phyloP scores from a whole-genome alignment of 2,888 invertebrate genomes.

The Lamellibrachia satsuma region DNA sequence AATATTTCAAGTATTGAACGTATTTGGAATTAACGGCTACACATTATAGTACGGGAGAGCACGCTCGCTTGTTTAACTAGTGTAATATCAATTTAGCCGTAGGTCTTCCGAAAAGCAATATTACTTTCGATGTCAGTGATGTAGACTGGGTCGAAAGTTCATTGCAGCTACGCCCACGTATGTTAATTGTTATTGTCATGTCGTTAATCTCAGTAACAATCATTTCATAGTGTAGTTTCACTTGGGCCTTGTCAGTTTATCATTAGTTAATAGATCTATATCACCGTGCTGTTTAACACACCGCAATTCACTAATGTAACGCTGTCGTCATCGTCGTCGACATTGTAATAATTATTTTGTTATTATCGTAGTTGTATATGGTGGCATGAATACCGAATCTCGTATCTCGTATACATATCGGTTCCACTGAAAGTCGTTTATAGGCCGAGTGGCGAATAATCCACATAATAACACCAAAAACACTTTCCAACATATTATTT shows the following conservation, averaged over 20 bases:
- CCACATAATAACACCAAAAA: no score
- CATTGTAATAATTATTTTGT: background rate
- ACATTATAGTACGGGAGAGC: background rate
- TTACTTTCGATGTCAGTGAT: background rate
- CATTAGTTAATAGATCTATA: background rate
- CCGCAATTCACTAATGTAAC: background rate
- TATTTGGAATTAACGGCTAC: background rate
- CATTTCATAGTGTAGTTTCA: background rate
- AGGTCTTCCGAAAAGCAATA: background rate
- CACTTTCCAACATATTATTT: no score
- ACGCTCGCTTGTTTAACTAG: background rate
- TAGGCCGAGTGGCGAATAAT: background rate
- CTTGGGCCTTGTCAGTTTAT: background rate
- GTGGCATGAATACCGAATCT: background rate
- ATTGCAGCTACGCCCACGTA: background rate
- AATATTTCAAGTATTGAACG: background rate
- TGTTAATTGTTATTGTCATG: background rate
- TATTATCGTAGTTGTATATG: background rate
- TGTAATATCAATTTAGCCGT: conserved; percentile 10
- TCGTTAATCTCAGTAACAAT: conserved; percentile 1
- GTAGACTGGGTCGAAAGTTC: background rate
- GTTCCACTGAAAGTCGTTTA: background rate
- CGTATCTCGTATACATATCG: background rate
- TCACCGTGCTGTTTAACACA: background rate
- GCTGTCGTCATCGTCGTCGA: background rate